Evolutionary conservation across 2,797 vertebrate genomes (phyloP).

Genomic region (Gymnocypris eckloni): DNA sequence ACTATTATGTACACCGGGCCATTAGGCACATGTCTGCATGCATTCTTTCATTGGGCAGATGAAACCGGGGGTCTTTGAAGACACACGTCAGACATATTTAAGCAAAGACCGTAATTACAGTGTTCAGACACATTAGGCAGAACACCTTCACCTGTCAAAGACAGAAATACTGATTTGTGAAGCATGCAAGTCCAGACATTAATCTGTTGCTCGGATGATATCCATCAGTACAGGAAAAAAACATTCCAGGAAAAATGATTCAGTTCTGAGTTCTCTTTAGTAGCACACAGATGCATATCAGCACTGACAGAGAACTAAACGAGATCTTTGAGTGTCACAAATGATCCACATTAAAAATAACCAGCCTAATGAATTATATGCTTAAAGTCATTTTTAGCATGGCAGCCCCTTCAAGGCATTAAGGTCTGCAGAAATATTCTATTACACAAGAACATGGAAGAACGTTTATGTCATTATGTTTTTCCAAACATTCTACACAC

Average conservation of each 20-base stretch:
- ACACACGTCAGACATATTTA: slow-evolving; percentile 3
- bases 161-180: slow-evolving; percentile 34
- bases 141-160: slow-evolving; percentile 32
- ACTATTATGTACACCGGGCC: background rate
- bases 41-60: slow-evolving; percentile 9
- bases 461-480: background rate
- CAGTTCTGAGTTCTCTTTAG: slow-evolving; percentile 61
- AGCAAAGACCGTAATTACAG: slow-evolving; percentile 22
- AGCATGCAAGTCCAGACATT: slow-evolving; percentile 68
- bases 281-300: slow-evolving; percentile 57
- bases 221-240: slow-evolving; percentile 68
- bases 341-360: background rate
- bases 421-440: background rate
- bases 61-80: background rate
- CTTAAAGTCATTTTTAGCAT: background rate
- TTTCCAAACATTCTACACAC: background rate
- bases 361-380: background rate
- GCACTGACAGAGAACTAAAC: slow-evolving; percentile 62
- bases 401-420: background rate
- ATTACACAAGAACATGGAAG: background rate
- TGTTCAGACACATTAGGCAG: slow-evolving; percentile 24
- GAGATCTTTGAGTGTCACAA: background rate
- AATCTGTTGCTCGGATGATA: slow-evolving; percentile 68
- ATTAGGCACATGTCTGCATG: background rate
- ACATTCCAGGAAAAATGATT: slow-evolving; percentile 79